Evolutionary conservation across 2,113 vertebrate species (phyloP), one percentile per base, ranked within the genome.

Genomic region (Scatophagus argus): DNA sequence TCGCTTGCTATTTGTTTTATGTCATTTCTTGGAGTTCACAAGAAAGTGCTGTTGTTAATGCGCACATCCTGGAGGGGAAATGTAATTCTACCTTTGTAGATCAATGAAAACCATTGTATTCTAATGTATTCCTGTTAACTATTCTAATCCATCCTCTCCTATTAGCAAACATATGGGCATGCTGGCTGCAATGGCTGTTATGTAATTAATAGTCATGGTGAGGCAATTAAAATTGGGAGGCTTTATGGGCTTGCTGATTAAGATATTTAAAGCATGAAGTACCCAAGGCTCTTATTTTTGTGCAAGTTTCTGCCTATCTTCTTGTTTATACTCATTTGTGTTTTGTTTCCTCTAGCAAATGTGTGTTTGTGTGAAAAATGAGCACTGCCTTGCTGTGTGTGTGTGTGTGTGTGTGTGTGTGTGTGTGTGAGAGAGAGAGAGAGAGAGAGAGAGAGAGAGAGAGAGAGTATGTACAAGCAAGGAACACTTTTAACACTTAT

Each of bases 181-280:
- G 75, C 87, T 88, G 82, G 81, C 88, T 89, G 77, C 84, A 67
- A 63, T 87, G 84, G 79, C 84, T 90, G 89, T 88, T 91, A 69
- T 88, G 85, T 93, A 92, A 94, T 94, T 93, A 94, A 94, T 92
- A 89, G 87, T 89, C 89, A 91, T 92, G 81, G 85, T 52, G 89
- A 91, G 88, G 89, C 91, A 94, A 94, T 94, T 94, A 91, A 93
- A 94, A 92, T 87, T 46, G 61, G 85, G 82, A 87, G 70, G 86
- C 84, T 94, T 93, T 93, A 92, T 92, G 82, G 77, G 83, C 80
- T 83, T 83, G 78, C 91, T 94, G 91, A 94, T 94, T 93, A 90
- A 86, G 89, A 91, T 90, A 87, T 93, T 93, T 93, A 91, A 92
- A 91, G 85, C 77, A 81, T 74, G 84, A 90, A 86, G 65, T 64